A percentile compares a stretch with the other conserved stretches of the same genome.
Evolutionary conservation across 2,113 vertebrate species (phyloP).

Genomic region (Willisornis vidua): DNA sequence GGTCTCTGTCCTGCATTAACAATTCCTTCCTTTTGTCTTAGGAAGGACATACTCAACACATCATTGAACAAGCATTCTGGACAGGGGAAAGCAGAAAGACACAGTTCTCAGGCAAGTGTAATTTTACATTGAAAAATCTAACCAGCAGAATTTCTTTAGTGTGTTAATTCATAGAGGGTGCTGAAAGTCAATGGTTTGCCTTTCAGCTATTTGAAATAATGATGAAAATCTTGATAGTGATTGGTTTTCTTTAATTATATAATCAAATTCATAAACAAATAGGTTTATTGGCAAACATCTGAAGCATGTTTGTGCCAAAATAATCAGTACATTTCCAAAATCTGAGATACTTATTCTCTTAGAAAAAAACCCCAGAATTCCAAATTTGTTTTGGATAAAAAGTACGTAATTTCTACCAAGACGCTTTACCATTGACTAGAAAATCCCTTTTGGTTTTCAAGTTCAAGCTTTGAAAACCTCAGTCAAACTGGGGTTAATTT

Average conservation of each 20-base stretch:
- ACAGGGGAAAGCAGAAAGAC: neutral
- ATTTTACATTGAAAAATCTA: neutral
- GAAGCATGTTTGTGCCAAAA: neutral
- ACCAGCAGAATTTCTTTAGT: neutral
- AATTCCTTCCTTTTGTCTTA: neutral
- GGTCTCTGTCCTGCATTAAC: neutral
- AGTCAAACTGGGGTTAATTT: neutral
- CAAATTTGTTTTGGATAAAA: neutral
- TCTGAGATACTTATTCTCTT: neutral
- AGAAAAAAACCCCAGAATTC: neutral
- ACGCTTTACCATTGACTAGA: neutral
- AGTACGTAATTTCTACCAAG: neutral
- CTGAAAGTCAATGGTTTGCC: neutral
- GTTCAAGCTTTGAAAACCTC: neutral
- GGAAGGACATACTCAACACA: neutral
- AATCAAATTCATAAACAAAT: neutral
- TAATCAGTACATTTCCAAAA: neutral
- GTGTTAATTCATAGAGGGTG: neutral
- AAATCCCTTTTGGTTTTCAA: constrained; percentile 15
- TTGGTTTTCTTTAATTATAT: neutral
- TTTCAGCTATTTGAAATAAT: neutral
- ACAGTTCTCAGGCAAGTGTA: neutral
- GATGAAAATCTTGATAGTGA: neutral
- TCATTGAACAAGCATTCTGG: neutral
- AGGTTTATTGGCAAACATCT: neutral